Base-by-base conservation (phyloP, 1,140 invertebrate genomes). In the Papilio helenus region DNA sequence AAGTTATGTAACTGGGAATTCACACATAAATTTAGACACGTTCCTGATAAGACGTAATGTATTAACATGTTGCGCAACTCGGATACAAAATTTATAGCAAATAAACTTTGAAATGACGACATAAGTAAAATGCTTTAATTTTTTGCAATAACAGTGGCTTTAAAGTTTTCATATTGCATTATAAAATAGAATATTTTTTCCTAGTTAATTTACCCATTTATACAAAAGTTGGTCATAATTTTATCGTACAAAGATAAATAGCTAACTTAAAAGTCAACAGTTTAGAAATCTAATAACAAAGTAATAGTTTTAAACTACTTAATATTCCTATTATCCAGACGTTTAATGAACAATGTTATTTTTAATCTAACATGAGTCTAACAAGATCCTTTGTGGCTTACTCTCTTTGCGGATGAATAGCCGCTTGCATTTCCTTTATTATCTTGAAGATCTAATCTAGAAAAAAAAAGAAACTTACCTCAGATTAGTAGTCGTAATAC, bases 31-130 rank as follows among this genome's bases (percentile, higher is more conserved):
- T 74, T 49, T 20, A 44, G 20, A 18, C n/a, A 29, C 7, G 42
- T 68, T 68, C 72, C 23, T 23, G 72, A 74, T 74, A 74, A 74
- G 9, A 46, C 4, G n/a, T 4, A 49, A 73, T 14, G 20, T 51
- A 2, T 46, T 16, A 46, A 46, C 4, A 49, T 74, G 72, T 74
- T 74, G n/a, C 16, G 14, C 72, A 74, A 46, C 12, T 74, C 44
- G 9, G n/a, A 44, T 29, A 46, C 20, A 26, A 74, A 26, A 74
- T 74, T 49, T 74, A 74, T 74, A 74, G 23, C 20, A 29, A 18
- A 29, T 8, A 26, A 74, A 51, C 39, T 74, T 49, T 49, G 39
- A n/a, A 72, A 72, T 3, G 2, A 65, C 3, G 0, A 1, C 26
- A 14, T 23, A 68, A 18, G 7, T n/a, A 55, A 55, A 55, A 20